Base-by-base conservation (phyloP, 2,888 invertebrate species). In the Pachycephus smyrnensis region DNA sequence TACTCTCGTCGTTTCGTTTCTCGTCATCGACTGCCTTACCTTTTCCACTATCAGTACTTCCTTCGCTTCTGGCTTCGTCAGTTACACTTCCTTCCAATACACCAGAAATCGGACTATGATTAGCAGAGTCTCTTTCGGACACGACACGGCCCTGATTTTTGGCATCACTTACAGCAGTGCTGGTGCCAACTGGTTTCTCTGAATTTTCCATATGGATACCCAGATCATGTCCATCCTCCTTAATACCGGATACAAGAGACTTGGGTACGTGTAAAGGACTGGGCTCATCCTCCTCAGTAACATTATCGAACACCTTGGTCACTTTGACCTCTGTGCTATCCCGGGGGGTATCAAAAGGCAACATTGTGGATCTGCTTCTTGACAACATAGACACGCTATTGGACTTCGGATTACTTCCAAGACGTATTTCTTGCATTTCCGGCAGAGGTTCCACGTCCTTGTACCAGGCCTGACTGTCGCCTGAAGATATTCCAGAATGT, bases 21-120 rank as follows among this genome's bases (percentile, higher is more conserved):
- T 55, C 2, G 6, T 55, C 23, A 23, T 9, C 23, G 86, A 82
- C 23, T 12, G 75, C 68, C 35, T 94, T 94, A 84, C 97, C 96
- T 92, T 96, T 96, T 74, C 96, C 96, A 91, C 96, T 96, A 91
- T 97, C 97, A 91, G 95, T 96, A 79, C 96, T 96, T 81, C 95
- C 96, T 95, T 94, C 91, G 78, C 91, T 91, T 69, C 90, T 86
- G 4, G 88, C 88, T 77, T 91, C 91, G 76, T 91, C 91, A 0
- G 89, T 91, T n/a, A 90, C 88, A 76, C 91, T 91, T 23, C 89
- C 90, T 36, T 91, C 95, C 85, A 95, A 89, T 89, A 95, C 94
- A 68, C 94, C 94, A 86, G 96, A 96, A 77, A 94, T 94, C 3
- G 96, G 96, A 91, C 96, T 96, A 87, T 96, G 95, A 92, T 96